These are phyloP conservation scores for Scolopax rusticola DNA, from an alignment of 2,797 vertebrate genomes.

Conservation along the genomic window DNA sequence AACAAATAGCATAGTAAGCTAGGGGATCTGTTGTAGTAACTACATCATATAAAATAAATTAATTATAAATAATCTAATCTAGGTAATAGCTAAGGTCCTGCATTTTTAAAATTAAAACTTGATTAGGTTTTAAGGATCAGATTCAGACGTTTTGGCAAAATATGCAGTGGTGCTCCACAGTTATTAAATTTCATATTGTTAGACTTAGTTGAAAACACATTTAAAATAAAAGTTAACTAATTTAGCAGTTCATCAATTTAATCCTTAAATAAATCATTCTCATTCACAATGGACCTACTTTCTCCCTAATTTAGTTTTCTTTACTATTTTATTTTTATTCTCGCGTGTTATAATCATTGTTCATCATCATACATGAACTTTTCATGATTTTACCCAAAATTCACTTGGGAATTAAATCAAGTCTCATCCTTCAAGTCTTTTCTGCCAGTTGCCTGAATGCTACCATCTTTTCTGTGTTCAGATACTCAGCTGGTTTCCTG, in stretches of 20 bases:
- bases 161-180: neutral
- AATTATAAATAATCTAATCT: neutral
- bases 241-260: neutral
- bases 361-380: neutral
- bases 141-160: neutral
- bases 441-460: neutral
- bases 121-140: neutral
- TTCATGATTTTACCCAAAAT: neutral
- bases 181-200: neutral
- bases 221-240: neutral
- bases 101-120: neutral
- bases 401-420: neutral
- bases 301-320: constrained; percentile 17
- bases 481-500: neutral
- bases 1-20: neutral
- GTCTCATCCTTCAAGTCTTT: neutral
- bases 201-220: neutral
- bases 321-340: neutral
- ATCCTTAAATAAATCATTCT: constrained; percentile 17
- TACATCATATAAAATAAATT: neutral
- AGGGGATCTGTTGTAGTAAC: neutral
- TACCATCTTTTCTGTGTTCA: neutral
- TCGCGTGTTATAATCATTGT: neutral
- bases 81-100: neutral
- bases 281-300: constrained; percentile 49